These are phyloP conservation scores for Diplolepis rosae DNA, from an alignment of 2,888 invertebrate species.

Conservation along the genomic window DNA sequence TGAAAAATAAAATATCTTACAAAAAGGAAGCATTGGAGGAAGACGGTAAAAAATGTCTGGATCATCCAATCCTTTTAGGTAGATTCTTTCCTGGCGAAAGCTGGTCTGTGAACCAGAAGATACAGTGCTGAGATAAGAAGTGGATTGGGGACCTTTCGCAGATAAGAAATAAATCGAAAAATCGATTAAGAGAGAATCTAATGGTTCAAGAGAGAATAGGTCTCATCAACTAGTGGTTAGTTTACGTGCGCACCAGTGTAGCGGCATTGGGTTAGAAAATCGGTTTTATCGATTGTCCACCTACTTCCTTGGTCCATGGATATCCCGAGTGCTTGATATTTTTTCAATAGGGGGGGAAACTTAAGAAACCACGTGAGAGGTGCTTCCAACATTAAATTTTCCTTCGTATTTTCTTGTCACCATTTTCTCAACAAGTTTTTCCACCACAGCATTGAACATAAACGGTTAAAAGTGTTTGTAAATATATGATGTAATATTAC, in stretches of 20 bases:
- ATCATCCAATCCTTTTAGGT: neutral
- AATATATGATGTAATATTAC: no score
- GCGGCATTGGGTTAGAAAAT: conserved; percentile 57
- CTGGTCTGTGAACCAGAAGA: neutral
- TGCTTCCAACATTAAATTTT: conserved; percentile 52
- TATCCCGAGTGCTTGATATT: conserved; percentile 51
- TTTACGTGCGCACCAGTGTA: conserved; percentile 40
- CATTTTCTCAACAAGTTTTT: conserved; percentile 57
- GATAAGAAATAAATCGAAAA: conserved; percentile 1
- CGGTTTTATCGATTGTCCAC: conserved; percentile 58
- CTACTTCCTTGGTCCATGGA: conserved; percentile 32
- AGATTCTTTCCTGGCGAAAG: neutral
- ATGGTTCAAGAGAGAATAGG: conserved; percentile 30
- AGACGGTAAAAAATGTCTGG: neutral
- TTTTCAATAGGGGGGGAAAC: conserved; percentile 49
- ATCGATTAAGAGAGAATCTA: conserved; percentile 6
- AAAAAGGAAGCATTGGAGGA: no score
- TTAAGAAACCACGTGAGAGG: conserved; percentile 32
- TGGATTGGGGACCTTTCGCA: neutral
- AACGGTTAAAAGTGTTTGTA: no score
- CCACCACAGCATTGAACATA: conserved; percentile 30
- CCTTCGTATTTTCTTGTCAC: conserved; percentile 55
- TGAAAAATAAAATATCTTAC: no score
- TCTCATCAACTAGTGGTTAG: conserved; percentile 40
- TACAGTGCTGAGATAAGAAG: neutral